Conservation (phyloP, 1,140 invertebrate species). For the Drosophila ercepeae region DNA sequence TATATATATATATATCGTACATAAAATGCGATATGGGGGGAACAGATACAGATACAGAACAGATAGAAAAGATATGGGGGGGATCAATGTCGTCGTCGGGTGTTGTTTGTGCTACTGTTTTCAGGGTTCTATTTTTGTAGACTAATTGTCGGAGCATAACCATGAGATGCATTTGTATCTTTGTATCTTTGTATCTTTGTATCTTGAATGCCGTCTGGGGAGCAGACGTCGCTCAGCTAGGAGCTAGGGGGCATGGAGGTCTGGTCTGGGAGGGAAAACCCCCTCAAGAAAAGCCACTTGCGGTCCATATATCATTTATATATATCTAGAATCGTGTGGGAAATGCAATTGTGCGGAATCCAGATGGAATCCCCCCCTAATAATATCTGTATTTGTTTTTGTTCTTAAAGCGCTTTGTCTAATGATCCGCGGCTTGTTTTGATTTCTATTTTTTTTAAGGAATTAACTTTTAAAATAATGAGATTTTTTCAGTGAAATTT, state of each 20-base stretch:
- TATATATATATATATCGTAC: background rate
- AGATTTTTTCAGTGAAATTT: background rate
- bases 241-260: background rate
- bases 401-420: conserved; percentile 10
- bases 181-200: background rate
- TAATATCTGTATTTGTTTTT: conserved; percentile 40
- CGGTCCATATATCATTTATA: conserved; percentile 37
- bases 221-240: conserved; percentile 13
- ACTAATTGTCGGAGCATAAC: conserved; percentile 37
- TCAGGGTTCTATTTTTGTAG: conserved; percentile 22
- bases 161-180: conserved; percentile 36
- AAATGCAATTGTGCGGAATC: conserved; percentile 3
- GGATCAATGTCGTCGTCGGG: conserved; percentile 20
- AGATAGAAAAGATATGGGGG: background rate
- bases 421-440: conserved; percentile 34
- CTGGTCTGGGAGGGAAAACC: background rate
- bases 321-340: conserved; percentile 11
- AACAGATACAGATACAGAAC: no score
- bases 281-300: conserved; percentile 39
- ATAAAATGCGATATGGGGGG: background rate
- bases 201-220: conserved; percentile 36
- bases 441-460: background rate
- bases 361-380: conserved; percentile 17
- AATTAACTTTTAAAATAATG: conserved; percentile 8
- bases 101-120: conserved; percentile 13